These are phyloP conservation scores for Andrena flavipes DNA, from an alignment of 2,888 invertebrate genomes.

Conservation along the genomic window DNA sequence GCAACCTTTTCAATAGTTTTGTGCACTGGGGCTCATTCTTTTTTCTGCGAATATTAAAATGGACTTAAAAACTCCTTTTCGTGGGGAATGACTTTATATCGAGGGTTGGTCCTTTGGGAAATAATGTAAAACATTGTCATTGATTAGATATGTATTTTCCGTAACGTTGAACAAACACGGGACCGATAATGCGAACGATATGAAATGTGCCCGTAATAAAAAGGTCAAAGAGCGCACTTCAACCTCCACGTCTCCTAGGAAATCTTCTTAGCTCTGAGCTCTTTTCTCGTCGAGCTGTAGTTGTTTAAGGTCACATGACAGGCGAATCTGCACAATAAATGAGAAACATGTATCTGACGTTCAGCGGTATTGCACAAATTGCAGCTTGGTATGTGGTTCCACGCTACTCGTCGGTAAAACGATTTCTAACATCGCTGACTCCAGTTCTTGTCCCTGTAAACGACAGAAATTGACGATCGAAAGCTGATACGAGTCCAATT, in stretches of 20 bases:
- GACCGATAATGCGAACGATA: slow-evolving; percentile 9
- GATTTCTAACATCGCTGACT: not conserved
- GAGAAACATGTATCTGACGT: not conserved
- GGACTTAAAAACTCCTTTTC: too few relatives aligned
- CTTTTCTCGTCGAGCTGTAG: not conserved
- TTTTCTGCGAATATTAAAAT: too few relatives aligned
- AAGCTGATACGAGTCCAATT: not conserved
- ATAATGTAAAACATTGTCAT: not conserved
- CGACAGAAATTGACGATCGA: not conserved
- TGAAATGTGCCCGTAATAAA: slow-evolving; percentile 23
- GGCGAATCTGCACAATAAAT: not conserved
- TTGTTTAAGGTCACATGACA: slow-evolving; percentile 37
- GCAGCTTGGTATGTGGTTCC: not conserved
- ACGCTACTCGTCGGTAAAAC: not conserved
- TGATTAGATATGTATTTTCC: not conserved
- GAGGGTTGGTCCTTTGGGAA: not conserved
- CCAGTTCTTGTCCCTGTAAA: not conserved
- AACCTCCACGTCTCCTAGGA: slow-evolving; percentile 24
- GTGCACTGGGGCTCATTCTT: too few relatives aligned
- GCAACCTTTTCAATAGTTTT: too few relatives aligned
- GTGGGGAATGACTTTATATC: not conserved
- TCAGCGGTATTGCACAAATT: not conserved
- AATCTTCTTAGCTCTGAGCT: slow-evolving; percentile 40
- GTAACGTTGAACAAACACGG: slow-evolving; percentile 4
- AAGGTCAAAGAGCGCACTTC: slow-evolving; percentile 48